Evolutionary conservation across 2,113 vertebrate species (phyloP).

Genomic region (Neogobius melanostomus): DNA sequence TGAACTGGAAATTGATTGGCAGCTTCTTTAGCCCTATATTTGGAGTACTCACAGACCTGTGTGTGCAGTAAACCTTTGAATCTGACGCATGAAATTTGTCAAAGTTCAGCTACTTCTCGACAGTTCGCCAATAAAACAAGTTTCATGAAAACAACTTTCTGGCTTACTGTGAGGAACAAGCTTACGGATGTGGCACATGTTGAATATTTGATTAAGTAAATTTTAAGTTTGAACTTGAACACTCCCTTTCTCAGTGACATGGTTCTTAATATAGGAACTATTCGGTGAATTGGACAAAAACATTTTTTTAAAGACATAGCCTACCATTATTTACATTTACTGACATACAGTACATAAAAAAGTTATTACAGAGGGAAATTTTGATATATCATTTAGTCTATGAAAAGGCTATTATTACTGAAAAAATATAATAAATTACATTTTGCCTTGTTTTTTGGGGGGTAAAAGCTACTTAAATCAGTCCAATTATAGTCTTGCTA

Average conservation of each 20-base stretch:
- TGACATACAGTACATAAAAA: too few species aligned
- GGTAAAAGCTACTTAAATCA: too few species aligned
- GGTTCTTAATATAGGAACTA: too few species aligned
- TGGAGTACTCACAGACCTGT: constrained; percentile 2
- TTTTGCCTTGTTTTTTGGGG: too few species aligned
- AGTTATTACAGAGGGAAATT: too few species aligned
- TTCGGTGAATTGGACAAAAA: too few species aligned
- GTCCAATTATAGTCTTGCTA: too few species aligned
- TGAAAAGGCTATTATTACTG: too few species aligned
- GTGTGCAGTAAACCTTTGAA: constrained; percentile 2
- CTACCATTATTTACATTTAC: too few species aligned
- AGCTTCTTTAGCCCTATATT: constrained; percentile 16
- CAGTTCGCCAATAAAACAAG: neutral
- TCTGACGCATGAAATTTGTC: neutral
- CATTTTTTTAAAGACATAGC: too few species aligned
- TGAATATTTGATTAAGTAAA: neutral
- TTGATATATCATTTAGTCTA: too few species aligned
- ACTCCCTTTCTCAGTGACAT: neutral
- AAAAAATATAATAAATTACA: too few species aligned
- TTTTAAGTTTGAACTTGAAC: neutral
- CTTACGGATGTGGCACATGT: neutral
- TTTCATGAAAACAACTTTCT: neutral
- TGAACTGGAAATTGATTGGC: constrained; percentile 38
- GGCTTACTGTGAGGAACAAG: neutral
- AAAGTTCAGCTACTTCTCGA: neutral